phyloP scores from a whole-genome alignment of 2,888 invertebrate genomes.

The Cenopis cana region DNA sequence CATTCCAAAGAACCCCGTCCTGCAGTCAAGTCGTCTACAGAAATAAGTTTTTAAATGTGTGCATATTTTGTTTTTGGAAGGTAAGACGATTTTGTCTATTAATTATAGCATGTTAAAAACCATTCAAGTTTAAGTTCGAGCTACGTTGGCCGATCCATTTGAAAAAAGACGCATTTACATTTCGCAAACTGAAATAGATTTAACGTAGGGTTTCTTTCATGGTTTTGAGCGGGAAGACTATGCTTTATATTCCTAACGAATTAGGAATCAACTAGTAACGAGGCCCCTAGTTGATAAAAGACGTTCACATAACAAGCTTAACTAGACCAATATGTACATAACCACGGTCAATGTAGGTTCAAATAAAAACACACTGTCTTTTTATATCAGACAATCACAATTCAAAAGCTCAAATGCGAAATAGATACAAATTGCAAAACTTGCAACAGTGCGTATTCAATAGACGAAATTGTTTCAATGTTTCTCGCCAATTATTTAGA shows the following conservation, averaged over 20 bases:
- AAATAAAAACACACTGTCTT: background rate
- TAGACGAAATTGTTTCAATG: background rate
- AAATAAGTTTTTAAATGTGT: background rate
- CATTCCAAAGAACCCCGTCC: conserved; percentile 40
- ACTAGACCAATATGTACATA: background rate
- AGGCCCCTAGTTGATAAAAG: conserved; percentile 1
- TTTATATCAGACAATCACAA: conserved; percentile 10
- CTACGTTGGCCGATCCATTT: background rate
- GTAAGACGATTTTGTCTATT: conserved; percentile 3
- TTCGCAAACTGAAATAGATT: conserved; percentile 13
- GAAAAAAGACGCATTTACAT: conserved; percentile 11
- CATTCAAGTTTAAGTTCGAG: background rate
- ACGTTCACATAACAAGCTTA: conserved; percentile 11
- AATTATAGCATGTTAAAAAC: background rate
- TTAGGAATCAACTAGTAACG: background rate
- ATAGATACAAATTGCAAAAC: conserved; percentile 6
- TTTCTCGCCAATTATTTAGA: background rate
- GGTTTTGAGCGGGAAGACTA: conserved; percentile 6
- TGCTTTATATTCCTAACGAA: background rate
- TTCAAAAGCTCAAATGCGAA: conserved; percentile 2
- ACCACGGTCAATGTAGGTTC: background rate
- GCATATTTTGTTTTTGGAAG: background rate
- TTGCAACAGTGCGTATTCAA: background rate
- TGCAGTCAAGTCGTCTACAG: background rate
- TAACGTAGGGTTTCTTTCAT: conserved; percentile 30